Evolutionary conservation across 2,888 invertebrate genomes (phyloP).

Genomic region (Dolichomitus sp.): DNA sequence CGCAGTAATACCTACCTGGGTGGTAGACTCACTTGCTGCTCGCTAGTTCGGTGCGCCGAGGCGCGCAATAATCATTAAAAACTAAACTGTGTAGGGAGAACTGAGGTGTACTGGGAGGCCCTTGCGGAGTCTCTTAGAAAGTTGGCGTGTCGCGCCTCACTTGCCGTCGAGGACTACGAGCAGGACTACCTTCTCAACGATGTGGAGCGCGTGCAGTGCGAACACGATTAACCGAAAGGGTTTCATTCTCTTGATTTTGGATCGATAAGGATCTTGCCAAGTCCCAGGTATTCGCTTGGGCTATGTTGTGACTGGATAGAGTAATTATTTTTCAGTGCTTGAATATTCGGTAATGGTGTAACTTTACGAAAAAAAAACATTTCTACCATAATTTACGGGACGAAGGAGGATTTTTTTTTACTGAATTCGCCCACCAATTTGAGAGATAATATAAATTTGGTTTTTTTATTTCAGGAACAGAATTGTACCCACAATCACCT

Average conservation of each 20-base stretch:
- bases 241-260: slow-evolving; percentile 38
- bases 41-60: slow-evolving; percentile 67
- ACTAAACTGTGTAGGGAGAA: slow-evolving; percentile 77
- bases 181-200: slow-evolving; percentile 5
- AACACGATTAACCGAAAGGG: slow-evolving; percentile 28
- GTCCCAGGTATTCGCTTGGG: background rate
- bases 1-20: slow-evolving; percentile 79
- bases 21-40: slow-evolving; percentile 33
- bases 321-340: background rate
- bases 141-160: slow-evolving; percentile 61
- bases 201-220: background rate
- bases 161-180: slow-evolving; percentile 10
- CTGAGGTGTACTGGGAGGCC: slow-evolving; percentile 4
- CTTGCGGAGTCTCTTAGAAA: slow-evolving; percentile 52
- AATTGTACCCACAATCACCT: no score
- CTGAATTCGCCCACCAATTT: no score
- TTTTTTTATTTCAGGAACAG: no score
- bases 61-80: slow-evolving; percentile 84
- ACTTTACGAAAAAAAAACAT: no score
- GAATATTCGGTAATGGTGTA: background rate
- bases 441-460: no score
- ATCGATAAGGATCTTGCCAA: slow-evolving; percentile 31
- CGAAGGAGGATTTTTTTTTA: no score
- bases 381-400: no score
- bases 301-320: background rate